These are phyloP conservation scores for Perizoma flavofasciatum DNA, from an alignment of 2,888 invertebrate species.

Conservation along the genomic window DNA sequence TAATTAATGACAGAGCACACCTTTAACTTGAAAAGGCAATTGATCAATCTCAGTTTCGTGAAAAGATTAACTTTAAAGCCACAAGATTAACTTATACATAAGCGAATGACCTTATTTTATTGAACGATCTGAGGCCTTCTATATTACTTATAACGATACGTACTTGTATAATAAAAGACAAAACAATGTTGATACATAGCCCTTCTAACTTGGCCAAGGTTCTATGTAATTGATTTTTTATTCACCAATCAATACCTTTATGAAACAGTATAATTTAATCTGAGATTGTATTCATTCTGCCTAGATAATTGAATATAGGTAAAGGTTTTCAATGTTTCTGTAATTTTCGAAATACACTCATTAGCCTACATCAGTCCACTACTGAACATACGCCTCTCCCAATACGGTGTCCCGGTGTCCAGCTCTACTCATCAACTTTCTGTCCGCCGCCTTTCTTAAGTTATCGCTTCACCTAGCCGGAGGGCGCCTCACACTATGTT, in stretches of 20 bases:
- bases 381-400: no score
- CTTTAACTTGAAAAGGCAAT: constrained; percentile 16
- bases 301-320: neutral
- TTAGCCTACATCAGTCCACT: no score
- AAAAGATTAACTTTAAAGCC: constrained; percentile 14
- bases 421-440: no score
- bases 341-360: no score
- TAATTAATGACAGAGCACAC: constrained; percentile 18
- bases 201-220: constrained; percentile 63
- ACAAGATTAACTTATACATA: constrained; percentile 14
- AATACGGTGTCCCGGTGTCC: no score
- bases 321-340: no score
- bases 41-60: constrained; percentile 23
- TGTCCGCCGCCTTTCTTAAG: no score
- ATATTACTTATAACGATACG: constrained; percentile 3
- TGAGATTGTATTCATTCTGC: constrained; percentile 6
- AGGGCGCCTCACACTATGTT: no score
- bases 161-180: constrained; percentile 3
- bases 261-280: constrained; percentile 6
- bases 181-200: constrained; percentile 26
- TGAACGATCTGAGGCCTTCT: constrained; percentile 3
- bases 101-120: constrained; percentile 21
- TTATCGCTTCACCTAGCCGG: no score
- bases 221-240: constrained; percentile 24
- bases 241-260: constrained; percentile 16